These are phyloP conservation scores for Matsumyia berberina DNA, from an alignment of 2,888 invertebrate genomes.

Conservation along the genomic window DNA sequence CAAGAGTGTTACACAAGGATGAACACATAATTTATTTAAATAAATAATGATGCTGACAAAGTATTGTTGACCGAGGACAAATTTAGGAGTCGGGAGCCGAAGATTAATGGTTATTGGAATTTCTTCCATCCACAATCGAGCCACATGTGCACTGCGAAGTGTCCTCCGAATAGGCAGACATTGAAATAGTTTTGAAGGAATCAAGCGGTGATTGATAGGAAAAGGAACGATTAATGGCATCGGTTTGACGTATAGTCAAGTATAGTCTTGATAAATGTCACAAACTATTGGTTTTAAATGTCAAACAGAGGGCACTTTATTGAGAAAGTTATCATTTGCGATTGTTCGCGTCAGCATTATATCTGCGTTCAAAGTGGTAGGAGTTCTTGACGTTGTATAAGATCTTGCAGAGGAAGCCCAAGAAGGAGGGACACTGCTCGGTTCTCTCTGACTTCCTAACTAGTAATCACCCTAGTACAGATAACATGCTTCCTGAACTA, in stretches of 20 bases:
- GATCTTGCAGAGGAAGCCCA: no score
- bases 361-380: no score
- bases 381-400: no score
- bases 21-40: conserved; percentile 42
- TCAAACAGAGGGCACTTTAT: background rate
- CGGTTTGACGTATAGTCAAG: background rate
- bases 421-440: no score
- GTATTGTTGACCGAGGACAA: conserved; percentile 9
- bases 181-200: no score
- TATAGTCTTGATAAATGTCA: background rate
- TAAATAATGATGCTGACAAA: conserved; percentile 38
- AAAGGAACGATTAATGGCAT: background rate
- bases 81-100: background rate
- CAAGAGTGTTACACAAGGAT: conserved; percentile 9
- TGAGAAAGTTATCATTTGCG: no score
- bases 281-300: conserved; percentile 1
- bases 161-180: no score
- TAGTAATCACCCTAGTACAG: no score
- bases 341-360: no score
- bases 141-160: background rate
- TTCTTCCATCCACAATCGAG: background rate
- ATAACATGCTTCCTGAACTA: no score
- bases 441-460: no score
- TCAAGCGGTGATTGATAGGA: no score
- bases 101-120: conserved; percentile 28